Conservation (phyloP, 2,888 invertebrate genomes). For the Eudasyphora cyanicolor region DNA sequence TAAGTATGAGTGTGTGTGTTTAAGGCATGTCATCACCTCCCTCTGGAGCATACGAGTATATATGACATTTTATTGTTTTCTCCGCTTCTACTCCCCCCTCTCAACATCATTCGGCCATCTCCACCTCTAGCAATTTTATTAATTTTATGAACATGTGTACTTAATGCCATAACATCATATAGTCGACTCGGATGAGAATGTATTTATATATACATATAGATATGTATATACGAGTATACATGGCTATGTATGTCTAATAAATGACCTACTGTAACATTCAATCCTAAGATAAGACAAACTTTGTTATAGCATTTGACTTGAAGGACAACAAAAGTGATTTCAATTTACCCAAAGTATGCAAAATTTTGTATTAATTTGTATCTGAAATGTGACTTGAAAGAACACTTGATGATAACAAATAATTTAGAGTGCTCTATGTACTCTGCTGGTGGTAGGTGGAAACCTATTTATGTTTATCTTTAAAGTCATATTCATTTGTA, state of each 20-base stretch:
- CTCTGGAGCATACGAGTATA: background rate
- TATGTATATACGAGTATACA: background rate
- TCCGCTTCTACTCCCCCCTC: no score
- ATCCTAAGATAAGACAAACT: background rate
- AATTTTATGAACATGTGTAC: conserved; percentile 6
- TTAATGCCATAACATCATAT: background rate
- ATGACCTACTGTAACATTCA: background rate
- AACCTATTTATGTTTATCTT: background rate
- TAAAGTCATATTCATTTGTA: background rate
- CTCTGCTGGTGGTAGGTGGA: background rate
- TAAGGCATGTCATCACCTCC: background rate
- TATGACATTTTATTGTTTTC: background rate
- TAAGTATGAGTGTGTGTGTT: background rate
- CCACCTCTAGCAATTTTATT: conserved; percentile 18
- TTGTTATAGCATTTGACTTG: background rate
- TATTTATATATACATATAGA: background rate
- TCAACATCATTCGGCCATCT: no score
- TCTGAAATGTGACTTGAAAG: background rate
- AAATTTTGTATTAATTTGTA: conserved; percentile 4
- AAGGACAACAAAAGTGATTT: background rate
- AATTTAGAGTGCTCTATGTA: background rate
- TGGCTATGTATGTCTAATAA: background rate
- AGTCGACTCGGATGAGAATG: no score
- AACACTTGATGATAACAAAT: conserved; percentile 9
- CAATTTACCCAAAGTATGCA: background rate